phyloP scores from a whole-genome alignment of 2,888 invertebrate species.

The Hipparchia sbordonii region DNA sequence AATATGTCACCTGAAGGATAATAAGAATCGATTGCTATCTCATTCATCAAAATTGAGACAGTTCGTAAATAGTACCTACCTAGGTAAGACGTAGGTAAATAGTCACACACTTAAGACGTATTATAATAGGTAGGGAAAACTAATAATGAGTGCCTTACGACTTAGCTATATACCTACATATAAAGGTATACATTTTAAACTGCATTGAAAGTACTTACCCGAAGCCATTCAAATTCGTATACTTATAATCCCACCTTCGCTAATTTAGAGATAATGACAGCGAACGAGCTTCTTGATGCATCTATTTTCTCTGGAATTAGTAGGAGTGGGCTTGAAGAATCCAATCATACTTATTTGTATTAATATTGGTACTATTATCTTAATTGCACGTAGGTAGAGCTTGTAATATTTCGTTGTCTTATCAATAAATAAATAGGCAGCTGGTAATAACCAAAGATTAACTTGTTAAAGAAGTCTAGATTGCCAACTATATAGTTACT shows the following conservation, averaged over 20 bases:
- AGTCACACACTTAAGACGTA: too few relatives aligned
- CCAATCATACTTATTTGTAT: background rate
- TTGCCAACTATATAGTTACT: too few relatives aligned
- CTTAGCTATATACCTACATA: slow-evolving; percentile 10
- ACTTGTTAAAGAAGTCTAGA: too few relatives aligned
- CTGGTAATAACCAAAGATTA: too few relatives aligned
- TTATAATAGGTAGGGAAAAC: too few relatives aligned
- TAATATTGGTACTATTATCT: background rate
- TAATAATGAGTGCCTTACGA: slow-evolving; percentile 9
- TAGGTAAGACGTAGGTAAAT: too few relatives aligned
- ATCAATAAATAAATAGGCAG: too few relatives aligned
- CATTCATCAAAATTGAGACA: too few relatives aligned
- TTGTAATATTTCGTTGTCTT: background rate
- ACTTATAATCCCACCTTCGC: slow-evolving; percentile 54
- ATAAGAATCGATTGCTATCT: too few relatives aligned
- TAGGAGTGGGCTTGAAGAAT: background rate
- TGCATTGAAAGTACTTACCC: slow-evolving; percentile 25
- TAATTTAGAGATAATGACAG: slow-evolving; percentile 60
- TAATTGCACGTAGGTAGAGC: background rate
- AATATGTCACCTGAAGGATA: too few relatives aligned
- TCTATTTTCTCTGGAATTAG: slow-evolving; percentile 7
- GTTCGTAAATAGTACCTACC: too few relatives aligned
- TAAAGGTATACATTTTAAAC: slow-evolving; percentile 20
- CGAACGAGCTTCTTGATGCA: slow-evolving; percentile 43
- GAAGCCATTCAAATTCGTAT: slow-evolving; percentile 48